phyloP scores from a whole-genome alignment of 2,797 vertebrate genomes.

The Tenualosa ilisha region DNA sequence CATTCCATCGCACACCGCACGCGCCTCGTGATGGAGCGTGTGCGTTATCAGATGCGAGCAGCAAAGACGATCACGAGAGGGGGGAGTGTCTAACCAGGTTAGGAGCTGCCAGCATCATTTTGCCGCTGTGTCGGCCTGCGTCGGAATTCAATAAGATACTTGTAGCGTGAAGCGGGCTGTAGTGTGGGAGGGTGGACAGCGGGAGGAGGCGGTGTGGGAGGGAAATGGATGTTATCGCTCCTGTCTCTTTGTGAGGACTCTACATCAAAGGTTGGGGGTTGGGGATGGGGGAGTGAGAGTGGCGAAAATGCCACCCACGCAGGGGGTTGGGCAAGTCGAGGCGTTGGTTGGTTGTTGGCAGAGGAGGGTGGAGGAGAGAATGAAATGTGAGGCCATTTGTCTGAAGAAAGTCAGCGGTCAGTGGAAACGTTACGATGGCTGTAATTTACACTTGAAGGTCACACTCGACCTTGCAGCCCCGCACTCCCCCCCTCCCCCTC shows the following conservation, averaged over 20 bases:
- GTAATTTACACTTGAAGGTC: constrained; percentile 62
- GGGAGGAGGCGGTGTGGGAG: constrained; percentile 5
- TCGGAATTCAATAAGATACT: constrained; percentile 48
- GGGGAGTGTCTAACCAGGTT: constrained; percentile 32
- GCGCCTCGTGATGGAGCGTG: not conserved
- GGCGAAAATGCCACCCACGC: constrained; percentile 31
- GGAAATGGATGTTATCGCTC: constrained; percentile 50
- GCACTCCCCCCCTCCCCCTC: not conserved
- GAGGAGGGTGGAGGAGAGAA: constrained; percentile 29
- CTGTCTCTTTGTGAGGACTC: constrained; percentile 55
- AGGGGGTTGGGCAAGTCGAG: not conserved
- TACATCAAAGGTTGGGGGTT: constrained; percentile 38
- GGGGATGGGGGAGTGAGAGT: constrained; percentile 21
- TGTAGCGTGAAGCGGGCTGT: not conserved
- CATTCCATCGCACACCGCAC: not conserved
- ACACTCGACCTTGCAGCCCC: constrained; percentile 45
- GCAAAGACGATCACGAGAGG: constrained; percentile 33
- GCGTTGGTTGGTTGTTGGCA: not conserved
- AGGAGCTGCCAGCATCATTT: constrained; percentile 47
- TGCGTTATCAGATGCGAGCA: not conserved
- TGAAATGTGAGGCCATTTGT: constrained; percentile 46
- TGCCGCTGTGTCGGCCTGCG: constrained; percentile 30
- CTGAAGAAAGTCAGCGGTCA: constrained; percentile 34
- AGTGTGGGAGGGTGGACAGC: not conserved
- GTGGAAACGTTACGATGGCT: constrained; percentile 50